Conservation (phyloP, 2,113 vertebrate genomes). For the Petaurus breviceps region DNA sequence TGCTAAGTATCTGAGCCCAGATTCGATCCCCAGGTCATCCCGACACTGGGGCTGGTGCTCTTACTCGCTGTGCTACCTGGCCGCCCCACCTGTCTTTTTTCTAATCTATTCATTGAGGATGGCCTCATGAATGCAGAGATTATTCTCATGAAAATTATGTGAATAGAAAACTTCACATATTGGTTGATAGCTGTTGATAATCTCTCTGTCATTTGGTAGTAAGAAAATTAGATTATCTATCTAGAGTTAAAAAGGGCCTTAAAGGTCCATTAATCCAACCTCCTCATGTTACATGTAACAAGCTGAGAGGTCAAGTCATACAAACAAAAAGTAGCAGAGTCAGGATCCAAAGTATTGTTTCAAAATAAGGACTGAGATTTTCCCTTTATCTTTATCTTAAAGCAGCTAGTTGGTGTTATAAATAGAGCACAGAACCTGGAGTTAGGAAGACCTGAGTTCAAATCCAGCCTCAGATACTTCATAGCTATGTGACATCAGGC, state of each 20-base stretch:
- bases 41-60: no score
- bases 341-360: background rate
- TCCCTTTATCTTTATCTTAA: background rate
- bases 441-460: background rate
- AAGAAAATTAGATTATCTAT: background rate
- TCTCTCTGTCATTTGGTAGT: background rate
- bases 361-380: background rate
- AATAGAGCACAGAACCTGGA: background rate
- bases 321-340: background rate
- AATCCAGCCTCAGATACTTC: background rate
- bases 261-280: background rate
- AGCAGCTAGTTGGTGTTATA: background rate
- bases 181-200: background rate
- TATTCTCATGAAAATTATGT: background rate
- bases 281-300: background rate
- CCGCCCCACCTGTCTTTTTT: background rate
- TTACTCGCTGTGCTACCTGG: no score
- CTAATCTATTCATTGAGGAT: background rate
- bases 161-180: background rate
- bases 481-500: background rate
- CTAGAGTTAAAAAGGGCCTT: background rate
- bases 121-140: background rate
- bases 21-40: no score
- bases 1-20: no score
- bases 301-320: background rate